Evolutionary conservation across 2,797 vertebrate genomes (phyloP), one percentile per base, ranked within the genome.

Genomic region (Rhinichthys osculus): DNA sequence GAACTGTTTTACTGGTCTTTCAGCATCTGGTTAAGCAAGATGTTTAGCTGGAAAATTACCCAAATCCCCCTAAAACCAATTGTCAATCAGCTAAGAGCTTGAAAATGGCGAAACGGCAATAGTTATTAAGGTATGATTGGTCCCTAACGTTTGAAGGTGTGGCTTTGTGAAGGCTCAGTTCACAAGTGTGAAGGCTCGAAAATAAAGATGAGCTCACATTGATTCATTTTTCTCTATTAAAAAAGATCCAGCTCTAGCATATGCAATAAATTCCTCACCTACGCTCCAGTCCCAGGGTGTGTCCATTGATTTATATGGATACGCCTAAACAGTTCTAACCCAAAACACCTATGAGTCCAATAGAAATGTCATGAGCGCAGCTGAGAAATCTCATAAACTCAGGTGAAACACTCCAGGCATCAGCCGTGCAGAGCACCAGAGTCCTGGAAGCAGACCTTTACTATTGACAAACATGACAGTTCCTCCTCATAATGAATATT

Each of bases 371-470:
- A 89, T 77, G 69, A 84, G 87, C 50, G 79, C 89, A 90, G 92
- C 90, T 91, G 91, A 93, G 89, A 86, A 90, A 86, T 90, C 92
- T 92, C 93, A 95, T 88, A 89, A 87, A 90, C 93, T 92, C 94
- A 95, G 94, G 93, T 95, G 93, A 93, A 93, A 82, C 82, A 92
- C 93, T 93, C 86, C 90, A 89, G 94, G 94, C 92, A 87, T 89
- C 89, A 86, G 82, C 87, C 89, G 85, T 88, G 88, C 79, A 81
- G 33, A 82, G 86, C 87, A 85, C 2, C 1, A 73, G 70, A 78
- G 74, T 79, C 70, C 79, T 83, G 27, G 82, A 82, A 73, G 66
- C 79, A 74, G 33, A 83, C 64, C 23, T 72, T 67, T 35, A 81
- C 69, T 69, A 44, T 35, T 82, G 52, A 86, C 42, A 35, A 66